Conservation (phyloP, 2,888 invertebrate species). For the Sinotaia quadrata region DNA sequence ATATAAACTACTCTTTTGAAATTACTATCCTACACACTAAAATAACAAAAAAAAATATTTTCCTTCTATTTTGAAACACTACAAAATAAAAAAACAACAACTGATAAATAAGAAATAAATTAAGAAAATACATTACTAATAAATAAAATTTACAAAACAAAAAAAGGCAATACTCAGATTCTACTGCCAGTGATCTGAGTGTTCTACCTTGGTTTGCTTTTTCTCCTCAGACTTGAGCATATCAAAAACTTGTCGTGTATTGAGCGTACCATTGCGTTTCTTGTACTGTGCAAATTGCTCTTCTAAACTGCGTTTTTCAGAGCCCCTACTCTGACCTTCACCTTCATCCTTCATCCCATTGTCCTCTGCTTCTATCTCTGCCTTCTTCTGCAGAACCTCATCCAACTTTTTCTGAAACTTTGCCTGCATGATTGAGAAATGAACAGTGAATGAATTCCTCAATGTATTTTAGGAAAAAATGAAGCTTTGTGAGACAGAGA, state of each 20-base stretch:
- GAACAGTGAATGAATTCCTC: no score
- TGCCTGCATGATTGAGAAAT: slow-evolving; percentile 17
- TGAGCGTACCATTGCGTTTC: slow-evolving; percentile 60
- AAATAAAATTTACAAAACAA: not conserved
- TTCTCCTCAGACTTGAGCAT: slow-evolving; percentile 59
- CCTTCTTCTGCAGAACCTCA: slow-evolving; percentile 25
- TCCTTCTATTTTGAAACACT: no score
- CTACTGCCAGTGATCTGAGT: no score
- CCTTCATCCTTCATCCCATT: not conserved
- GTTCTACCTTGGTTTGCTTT: slow-evolving; percentile 60
- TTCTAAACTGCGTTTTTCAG: slow-evolving; percentile 35
- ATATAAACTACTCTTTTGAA: no score
- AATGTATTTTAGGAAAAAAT: no score
- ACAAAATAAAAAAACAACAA: no score
- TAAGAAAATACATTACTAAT: not conserved
- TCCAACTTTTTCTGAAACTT: slow-evolving; percentile 34
- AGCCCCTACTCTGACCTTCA: slow-evolving; percentile 5
- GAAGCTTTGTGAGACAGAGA: no score
- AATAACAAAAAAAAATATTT: no score
- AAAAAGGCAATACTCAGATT: not conserved
- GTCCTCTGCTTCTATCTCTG: slow-evolving; percentile 14
- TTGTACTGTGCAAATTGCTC: slow-evolving; percentile 59
- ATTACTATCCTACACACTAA: no score
- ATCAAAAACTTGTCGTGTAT: slow-evolving; percentile 62
- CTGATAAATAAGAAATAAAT: no score